Percentiles rank a stretch among this genome's conserved stretches.
phyloP scores from a whole-genome alignment of 2,113 vertebrate genomes.

The Crocuta crocuta region DNA sequence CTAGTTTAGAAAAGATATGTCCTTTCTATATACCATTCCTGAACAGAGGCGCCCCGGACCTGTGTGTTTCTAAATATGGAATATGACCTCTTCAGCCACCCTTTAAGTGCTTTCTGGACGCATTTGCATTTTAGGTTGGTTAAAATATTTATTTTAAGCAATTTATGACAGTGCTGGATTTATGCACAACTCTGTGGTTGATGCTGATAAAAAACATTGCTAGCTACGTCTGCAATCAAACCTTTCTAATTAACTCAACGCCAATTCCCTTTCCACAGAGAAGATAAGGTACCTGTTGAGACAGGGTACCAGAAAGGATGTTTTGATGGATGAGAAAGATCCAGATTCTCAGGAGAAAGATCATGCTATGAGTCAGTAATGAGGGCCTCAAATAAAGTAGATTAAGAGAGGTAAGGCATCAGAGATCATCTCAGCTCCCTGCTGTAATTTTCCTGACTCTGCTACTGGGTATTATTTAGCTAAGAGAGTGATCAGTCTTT shows the following conservation, averaged over 20 bases:
- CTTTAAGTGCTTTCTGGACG: not conserved
- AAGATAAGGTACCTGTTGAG: not conserved
- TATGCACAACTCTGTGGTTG: not conserved
- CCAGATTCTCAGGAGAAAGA: not conserved
- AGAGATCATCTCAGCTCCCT: not conserved
- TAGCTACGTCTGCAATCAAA: not conserved
- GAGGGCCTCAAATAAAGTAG: not conserved
- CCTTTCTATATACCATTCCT: not conserved
- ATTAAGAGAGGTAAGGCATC: not conserved
- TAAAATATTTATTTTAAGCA: constrained; percentile 24
- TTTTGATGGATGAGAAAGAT: not conserved
- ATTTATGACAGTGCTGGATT: not conserved
- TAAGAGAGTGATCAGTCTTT: not conserved
- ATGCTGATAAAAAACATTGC: not conserved
- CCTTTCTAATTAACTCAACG: constrained; percentile 14
- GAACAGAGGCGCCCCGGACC: not conserved
- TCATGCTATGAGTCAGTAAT: not conserved
- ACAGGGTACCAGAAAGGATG: not conserved
- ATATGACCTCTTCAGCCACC: not conserved
- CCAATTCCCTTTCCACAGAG: not conserved
- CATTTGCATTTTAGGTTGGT: not conserved
- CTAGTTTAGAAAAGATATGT: not conserved
- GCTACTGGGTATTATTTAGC: not conserved
- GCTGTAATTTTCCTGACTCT: not conserved
- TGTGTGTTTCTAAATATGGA: not conserved